phyloP scores from a whole-genome alignment of 2,888 invertebrate species.

The Patella depressa region DNA sequence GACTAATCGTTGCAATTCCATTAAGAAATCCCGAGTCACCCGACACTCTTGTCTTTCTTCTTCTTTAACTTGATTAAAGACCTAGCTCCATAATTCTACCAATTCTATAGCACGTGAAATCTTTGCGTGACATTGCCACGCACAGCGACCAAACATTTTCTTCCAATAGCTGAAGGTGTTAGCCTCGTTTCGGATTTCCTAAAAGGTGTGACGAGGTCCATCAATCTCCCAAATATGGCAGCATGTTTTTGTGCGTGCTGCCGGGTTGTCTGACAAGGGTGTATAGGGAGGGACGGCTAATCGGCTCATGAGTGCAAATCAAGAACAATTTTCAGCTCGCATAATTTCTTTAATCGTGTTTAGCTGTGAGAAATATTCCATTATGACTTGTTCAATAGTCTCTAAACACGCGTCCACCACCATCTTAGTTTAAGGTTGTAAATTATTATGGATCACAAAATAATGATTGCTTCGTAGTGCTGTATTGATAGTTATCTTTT shows the following conservation, averaged over 20 bases:
- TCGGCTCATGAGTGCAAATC: neutral
- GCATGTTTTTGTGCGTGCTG: slow-evolving; percentile 14
- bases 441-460: too few species aligned
- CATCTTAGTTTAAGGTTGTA: too few species aligned
- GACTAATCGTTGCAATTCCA: neutral
- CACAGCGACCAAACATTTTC: slow-evolving; percentile 19
- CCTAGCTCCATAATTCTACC: neutral
- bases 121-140: slow-evolving; percentile 24
- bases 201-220: slow-evolving; percentile 18
- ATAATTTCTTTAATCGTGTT: too few species aligned
- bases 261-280: slow-evolving; percentile 5
- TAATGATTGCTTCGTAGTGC: too few species aligned
- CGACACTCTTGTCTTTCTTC: neutral
- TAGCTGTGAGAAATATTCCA: too few species aligned
- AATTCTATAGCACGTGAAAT: slow-evolving; percentile 6
- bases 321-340: neutral
- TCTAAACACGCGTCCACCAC: too few species aligned
- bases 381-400: too few species aligned
- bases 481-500: too few species aligned
- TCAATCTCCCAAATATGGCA: slow-evolving; percentile 21
- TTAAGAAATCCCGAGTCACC: slow-evolving; percentile 1
- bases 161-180: slow-evolving; percentile 21
- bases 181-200: slow-evolving; percentile 16
- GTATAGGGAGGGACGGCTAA: neutral
- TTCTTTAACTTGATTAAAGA: slow-evolving; percentile 5